phyloP scores from a whole-genome alignment of 2,888 invertebrate genomes.

The Xestia rhomboidea region DNA sequence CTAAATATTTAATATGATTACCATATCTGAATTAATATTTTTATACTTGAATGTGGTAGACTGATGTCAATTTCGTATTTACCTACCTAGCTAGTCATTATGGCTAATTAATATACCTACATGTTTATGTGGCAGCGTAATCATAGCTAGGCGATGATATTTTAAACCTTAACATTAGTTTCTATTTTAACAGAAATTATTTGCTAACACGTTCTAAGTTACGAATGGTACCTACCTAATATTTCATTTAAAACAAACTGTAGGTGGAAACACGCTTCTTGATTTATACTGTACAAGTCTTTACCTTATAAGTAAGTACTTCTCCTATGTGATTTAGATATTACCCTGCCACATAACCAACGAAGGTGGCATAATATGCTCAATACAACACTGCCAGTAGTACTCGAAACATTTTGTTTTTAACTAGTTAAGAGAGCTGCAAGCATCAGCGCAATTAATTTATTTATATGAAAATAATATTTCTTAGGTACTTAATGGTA shows the following conservation, averaged over 20 bases:
- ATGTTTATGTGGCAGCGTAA: slow-evolving; percentile 12
- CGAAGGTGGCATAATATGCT: slow-evolving; percentile 5
- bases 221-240: background rate
- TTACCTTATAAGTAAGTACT: background rate
- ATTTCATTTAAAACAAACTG: background rate
- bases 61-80: slow-evolving; percentile 32
- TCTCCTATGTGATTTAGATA: background rate
- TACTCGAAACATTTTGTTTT: slow-evolving; percentile 28
- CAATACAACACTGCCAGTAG: slow-evolving; percentile 41
- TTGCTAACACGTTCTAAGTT: background rate
- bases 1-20: slow-evolving; percentile 3
- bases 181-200: background rate
- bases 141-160: background rate
- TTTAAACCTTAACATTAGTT: background rate
- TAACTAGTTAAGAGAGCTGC: slow-evolving; percentile 14
- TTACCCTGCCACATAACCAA: slow-evolving; percentile 5
- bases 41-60: slow-evolving; percentile 21
- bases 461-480: slow-evolving; percentile 36
- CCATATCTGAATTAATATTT: background rate
- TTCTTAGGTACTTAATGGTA: slow-evolving; percentile 6
- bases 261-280: slow-evolving; percentile 2
- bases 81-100: slow-evolving; percentile 59
- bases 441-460: slow-evolving; percentile 33
- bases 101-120: slow-evolving; percentile 49
- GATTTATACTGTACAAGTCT: background rate